Conservation (phyloP, 2,113 vertebrate genomes). For the Gasterosteus nipponicus region DNA sequence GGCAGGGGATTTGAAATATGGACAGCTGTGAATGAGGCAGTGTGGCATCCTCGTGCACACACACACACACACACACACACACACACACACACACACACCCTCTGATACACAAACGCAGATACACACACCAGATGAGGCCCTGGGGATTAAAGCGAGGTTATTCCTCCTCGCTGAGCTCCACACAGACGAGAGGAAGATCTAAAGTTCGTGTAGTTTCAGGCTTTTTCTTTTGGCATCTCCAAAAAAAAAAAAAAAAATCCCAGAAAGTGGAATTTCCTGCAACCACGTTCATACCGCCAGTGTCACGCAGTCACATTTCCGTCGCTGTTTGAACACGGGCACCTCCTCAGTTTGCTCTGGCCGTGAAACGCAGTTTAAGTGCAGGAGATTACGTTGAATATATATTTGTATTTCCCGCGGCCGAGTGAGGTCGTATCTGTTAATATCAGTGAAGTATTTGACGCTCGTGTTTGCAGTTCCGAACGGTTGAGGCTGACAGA, state of each 20-base stretch:
- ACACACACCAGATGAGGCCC: conserved; percentile 63
- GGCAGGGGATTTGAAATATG: conserved; percentile 66
- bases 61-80: conserved; percentile 15
- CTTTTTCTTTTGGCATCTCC: not conserved
- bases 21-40: conserved; percentile 69
- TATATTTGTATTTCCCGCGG: conserved; percentile 4
- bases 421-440: conserved; percentile 36
- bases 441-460: conserved; percentile 39
- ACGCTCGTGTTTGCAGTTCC: conserved; percentile 33
- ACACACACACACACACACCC: conserved; percentile 18
- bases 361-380: conserved; percentile 22
- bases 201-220: not conserved
- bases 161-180: conserved; percentile 49
- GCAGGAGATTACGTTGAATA: conserved; percentile 35
- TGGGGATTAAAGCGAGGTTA: conserved; percentile 66
- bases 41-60: conserved; percentile 44
- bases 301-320: conserved; percentile 32
- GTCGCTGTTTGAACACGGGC: conserved; percentile 12
- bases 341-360: not conserved
- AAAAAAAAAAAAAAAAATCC: conserved; percentile 52
- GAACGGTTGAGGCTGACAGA: conserved; percentile 29
- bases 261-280: conserved; percentile 27
- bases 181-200: conserved; percentile 36
- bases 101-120: conserved; percentile 14
- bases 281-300: conserved; percentile 2